A percentile compares a stretch with the other conserved stretches of the same genome.
Evolutionary conservation across 2,888 invertebrate species (phyloP).

Genomic region (Caenorhabditis zanzibari): DNA sequence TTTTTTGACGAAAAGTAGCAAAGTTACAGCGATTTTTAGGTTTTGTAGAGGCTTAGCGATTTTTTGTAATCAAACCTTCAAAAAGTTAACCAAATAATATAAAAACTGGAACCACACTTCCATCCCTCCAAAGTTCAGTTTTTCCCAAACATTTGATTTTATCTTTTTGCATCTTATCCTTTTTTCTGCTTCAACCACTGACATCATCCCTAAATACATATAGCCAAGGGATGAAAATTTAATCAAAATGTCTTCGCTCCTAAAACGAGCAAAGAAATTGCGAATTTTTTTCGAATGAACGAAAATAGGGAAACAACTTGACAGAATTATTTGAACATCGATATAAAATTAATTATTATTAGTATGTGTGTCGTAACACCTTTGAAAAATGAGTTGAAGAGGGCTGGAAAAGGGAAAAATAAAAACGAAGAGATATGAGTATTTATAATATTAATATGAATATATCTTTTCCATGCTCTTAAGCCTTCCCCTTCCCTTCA

Average conservation of each 20-base stretch:
- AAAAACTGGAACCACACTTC: too few species aligned
- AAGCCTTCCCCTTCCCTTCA: conserved; percentile 17
- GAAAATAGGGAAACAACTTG: background rate
- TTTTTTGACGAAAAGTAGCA: too few species aligned
- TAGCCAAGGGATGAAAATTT: conserved; percentile 24
- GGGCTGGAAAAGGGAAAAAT: background rate
- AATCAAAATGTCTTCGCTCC: conserved; percentile 37
- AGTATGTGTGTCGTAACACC: conserved; percentile 18
- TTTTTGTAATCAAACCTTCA: too few species aligned
- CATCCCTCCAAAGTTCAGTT: background rate
- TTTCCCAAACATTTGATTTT: conserved; percentile 18
- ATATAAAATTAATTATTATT: background rate
- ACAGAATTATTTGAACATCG: background rate
- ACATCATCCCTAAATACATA: conserved; percentile 21
- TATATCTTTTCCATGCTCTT: conserved; percentile 13
- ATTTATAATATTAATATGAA: conserved; percentile 38
- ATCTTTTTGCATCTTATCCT: conserved; percentile 2
- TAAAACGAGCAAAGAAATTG: background rate
- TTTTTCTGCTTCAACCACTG: conserved; percentile 4
- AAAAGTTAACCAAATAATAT: too few species aligned
- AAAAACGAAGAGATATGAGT: background rate
- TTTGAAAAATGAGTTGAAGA: background rate
- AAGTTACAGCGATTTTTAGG: too few species aligned
- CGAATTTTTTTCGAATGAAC: conserved; percentile 8
- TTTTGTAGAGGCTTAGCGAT: too few species aligned